Evolutionary conservation across 2,113 vertebrate species (phyloP), one percentile per base, ranked within the genome.

Genomic region (Alces alces): DNA sequence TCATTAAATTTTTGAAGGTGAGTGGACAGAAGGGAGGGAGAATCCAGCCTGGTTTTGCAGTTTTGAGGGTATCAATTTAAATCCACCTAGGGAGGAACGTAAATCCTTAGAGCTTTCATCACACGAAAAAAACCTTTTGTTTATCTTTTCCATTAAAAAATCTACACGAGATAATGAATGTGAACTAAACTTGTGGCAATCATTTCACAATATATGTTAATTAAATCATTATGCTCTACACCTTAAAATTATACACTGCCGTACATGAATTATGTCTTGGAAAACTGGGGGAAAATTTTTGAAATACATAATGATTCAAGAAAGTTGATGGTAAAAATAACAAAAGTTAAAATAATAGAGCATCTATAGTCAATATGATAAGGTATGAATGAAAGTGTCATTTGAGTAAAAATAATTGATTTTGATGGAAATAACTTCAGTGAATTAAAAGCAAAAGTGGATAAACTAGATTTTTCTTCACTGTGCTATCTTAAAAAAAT

Each of bases 1-100:
- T 98, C 97, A 98, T 98, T 98, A 98, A 45, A 97, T 97, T 97
- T 33, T 91, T 97, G 97, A 98, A 98, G 98, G 98, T 98, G 98
- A 98, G 88, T 96, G 93, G 97, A 93, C 76, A 96, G 96, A 98
- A 97, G 86, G 87, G 28, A 15, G 54, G 52, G 86, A 97, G 95
- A 96, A 93, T 87, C 60, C 84, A 95, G 92, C 94, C 84, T 86
- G 58, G 33, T 95, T 98, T 92, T 93, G 96, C 95, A 96, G 73
- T 89, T 66, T 30, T 28, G 79, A 95, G 76, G 95, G 78, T 17
- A 84, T 78, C 96, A 58, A 73, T 94, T 89, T 89, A 97, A 95
- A 91, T 60, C 30, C 30, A 95, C 66, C 79, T 83, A 19, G 79
- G 45, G 30, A 80, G 47, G 78, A 52, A 80, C 1, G 4, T n/a